These are phyloP conservation scores for Tenualosa ilisha DNA, from an alignment of 2,797 vertebrate genomes.

Conservation along the genomic window DNA sequence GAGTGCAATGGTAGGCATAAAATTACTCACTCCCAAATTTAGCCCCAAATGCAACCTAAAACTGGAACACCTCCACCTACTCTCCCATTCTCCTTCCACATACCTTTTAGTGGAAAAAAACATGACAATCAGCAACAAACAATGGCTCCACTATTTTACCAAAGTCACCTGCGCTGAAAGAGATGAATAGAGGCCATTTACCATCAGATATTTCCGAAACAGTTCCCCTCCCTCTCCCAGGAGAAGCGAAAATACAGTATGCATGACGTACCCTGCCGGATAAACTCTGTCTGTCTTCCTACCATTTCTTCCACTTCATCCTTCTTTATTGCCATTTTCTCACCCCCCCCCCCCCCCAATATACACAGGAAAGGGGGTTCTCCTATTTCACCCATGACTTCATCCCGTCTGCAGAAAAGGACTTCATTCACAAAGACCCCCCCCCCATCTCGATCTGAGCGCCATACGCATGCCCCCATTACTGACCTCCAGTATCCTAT, in stretches of 20 bases:
- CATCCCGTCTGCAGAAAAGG: constrained; percentile 68
- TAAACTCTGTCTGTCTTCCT: background rate
- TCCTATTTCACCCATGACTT: constrained; percentile 72
- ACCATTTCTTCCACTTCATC: background rate
- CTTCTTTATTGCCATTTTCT: background rate
- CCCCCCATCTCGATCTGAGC: constrained; percentile 38
- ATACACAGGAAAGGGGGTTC: constrained; percentile 49
- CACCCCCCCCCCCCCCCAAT: background rate
- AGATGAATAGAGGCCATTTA: constrained; percentile 10
- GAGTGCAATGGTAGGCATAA: background rate
- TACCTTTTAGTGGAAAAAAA: background rate
- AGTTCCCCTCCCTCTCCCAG: background rate
- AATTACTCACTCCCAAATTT: background rate
- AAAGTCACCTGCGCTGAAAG: background rate
- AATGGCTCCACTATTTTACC: background rate
- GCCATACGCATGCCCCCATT: background rate
- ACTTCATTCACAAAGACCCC: constrained; percentile 73
- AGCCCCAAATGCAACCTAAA: constrained; percentile 8
- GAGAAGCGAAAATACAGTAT: background rate
- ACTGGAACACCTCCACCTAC: constrained; percentile 15
- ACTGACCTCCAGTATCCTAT: constrained; percentile 18
- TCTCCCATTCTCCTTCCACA: background rate
- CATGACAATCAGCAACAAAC: constrained; percentile 3
- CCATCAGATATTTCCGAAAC: background rate
- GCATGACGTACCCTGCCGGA: background rate